Evolutionary conservation across 2,888 invertebrate genomes (phyloP), one percentile per base, ranked within the genome.

Genomic region (Netelia inedita): DNA sequence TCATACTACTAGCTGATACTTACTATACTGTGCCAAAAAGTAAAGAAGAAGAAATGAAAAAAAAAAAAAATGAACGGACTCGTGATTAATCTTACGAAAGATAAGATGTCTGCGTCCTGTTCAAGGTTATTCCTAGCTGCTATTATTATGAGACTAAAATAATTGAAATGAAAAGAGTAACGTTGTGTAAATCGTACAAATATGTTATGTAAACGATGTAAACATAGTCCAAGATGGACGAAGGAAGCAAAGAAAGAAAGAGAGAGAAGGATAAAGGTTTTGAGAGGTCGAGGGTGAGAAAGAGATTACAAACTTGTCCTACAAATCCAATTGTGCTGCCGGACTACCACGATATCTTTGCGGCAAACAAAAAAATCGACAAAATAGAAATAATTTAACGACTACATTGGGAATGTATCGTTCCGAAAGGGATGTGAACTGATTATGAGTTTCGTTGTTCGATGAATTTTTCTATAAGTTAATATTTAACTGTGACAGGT

Each of bases 341-440:
- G 89, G 89, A 87, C 74, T 88, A 89, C 88, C 85, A 86, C 87
- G 66, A 81, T 83, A 85, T 81, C 80, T 80, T 79, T 83, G 87
- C 83, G 79, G 83, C 81, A 76, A 75, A n/a, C n/a, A n/a, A 61
- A 21, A 57, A 74, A 82, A 84, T 86, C 88, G 89, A 89, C 86
- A 88, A 90, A 90, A 89, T 91, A 91, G 90, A 89, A 86, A 92
- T 92, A 90, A 90, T 92, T 92, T 92, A 91, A 92, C 90, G 89
- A 89, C 90, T 92, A 90, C 89, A 90, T 90, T 91, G 87, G 89
- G 55, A 72, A 57, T 63, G 53, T 53, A 66, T 66, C 68, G 46
- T 69, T 82, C 79, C 79, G 63, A 59, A 69, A 79, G 74, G 69
- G 57, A 74, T 81, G 53, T 69, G 65, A 68, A 74, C 79, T 59